Evolutionary conservation across 2,113 vertebrate species (phyloP).

Genomic region (Paralichthys olivaceus): DNA sequence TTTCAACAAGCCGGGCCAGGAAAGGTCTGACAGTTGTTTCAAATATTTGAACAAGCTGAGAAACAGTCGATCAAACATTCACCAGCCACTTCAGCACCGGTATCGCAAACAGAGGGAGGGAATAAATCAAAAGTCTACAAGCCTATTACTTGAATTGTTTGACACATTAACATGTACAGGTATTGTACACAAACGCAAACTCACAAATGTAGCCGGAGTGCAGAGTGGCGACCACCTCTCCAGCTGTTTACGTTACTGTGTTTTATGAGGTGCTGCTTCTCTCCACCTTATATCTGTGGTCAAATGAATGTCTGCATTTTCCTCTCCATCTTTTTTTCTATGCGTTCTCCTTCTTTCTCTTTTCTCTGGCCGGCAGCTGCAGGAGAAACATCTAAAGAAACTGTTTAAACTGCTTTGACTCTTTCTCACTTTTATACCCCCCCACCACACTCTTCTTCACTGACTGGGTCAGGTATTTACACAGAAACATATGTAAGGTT

Average conservation of each 20-base stretch:
- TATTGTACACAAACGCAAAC: not conserved
- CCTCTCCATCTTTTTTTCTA: not conserved
- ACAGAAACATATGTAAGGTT: constrained; percentile 9
- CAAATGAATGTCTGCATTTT: constrained; percentile 18
- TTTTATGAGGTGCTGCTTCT: constrained; percentile 49
- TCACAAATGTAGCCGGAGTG: not conserved
- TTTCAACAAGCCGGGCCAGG: constrained; percentile 37
- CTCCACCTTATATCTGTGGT: constrained; percentile 24
- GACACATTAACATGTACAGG: constrained; percentile 1
- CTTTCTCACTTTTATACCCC: too few relatives aligned
- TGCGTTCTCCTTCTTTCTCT: not conserved
- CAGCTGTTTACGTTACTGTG: constrained; percentile 39
- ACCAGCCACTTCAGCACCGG: constrained; percentile 21
- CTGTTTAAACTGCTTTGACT: too few relatives aligned
- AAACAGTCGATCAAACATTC: constrained; percentile 53
- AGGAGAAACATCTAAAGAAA: too few relatives aligned
- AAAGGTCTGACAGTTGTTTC: constrained; percentile 29
- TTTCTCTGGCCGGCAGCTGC: too few relatives aligned
- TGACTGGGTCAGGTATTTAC: constrained; percentile 47
- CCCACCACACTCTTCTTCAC: constrained; percentile 7
- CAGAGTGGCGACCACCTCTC: constrained; percentile 13
- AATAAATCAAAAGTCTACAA: not conserved
- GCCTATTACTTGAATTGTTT: constrained; percentile 10
- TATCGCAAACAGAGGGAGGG: not conserved
- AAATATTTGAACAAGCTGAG: constrained; percentile 59